These are phyloP conservation scores for Chlamydotis undulata DNA, from an alignment of 2,113 vertebrate genomes.

Conservation along the genomic window DNA sequence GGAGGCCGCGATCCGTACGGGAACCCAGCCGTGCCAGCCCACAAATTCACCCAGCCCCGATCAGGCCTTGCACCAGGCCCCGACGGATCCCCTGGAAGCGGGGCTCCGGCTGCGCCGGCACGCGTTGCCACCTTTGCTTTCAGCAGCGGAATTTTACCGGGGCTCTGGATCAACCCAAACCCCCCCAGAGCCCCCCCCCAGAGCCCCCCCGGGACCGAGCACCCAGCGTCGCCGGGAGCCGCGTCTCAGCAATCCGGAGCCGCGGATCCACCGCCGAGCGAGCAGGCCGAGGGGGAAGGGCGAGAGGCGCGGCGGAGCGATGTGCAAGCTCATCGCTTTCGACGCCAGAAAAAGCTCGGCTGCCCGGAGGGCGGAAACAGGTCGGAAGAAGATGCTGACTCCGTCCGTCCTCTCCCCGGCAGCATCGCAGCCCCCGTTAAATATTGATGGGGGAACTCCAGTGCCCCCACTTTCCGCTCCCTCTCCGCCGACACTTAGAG, in stretches of 20 bases:
- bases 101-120: background rate
- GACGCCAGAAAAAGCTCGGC: background rate
- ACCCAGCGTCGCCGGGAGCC: accelerated
- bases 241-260: accelerated
- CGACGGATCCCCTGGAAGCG: background rate
- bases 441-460: slow-evolving; percentile 49
- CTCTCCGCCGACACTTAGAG: background rate
- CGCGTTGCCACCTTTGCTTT: accelerated
- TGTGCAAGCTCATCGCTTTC: background rate
- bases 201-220: background rate
- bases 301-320: background rate
- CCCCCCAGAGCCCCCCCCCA: background rate
- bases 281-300: background rate
- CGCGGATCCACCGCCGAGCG: accelerated
- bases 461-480: background rate
- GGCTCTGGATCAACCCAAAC: background rate
- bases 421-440: slow-evolving; percentile 13
- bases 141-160: background rate
- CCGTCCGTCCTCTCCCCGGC: background rate
- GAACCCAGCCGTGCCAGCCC: background rate
- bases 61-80: background rate
- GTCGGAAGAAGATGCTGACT: slow-evolving; percentile 3
- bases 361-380: background rate
- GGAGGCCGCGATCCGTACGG: background rate
- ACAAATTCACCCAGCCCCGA: accelerated